These are phyloP conservation scores for Chironomus striatipennis DNA, from an alignment of 1,140 invertebrate species.

Conservation along the genomic window DNA sequence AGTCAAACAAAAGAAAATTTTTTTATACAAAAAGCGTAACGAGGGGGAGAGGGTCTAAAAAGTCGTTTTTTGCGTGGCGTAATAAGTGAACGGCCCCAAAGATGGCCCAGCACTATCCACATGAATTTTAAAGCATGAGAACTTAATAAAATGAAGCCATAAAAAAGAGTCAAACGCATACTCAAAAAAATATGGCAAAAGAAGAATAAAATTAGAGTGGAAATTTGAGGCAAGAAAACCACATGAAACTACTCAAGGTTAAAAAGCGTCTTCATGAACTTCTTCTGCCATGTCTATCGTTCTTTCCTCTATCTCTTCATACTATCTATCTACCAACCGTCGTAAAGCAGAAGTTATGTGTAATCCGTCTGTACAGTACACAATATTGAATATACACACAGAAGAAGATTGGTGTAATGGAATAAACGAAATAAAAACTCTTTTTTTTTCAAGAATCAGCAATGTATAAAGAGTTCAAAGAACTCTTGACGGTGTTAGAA, in stretches of 20 bases:
- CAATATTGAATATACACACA: not conserved
- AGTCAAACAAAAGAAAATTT: no score
- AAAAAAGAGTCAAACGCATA: no score
- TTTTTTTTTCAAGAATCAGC: not conserved
- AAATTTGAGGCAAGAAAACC: not conserved
- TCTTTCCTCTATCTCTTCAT: not conserved
- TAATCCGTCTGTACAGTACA: slow-evolving; percentile 3
- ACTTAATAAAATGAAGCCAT: no score
- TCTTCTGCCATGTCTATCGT: not conserved
- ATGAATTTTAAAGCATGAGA: no score
- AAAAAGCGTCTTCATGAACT: slow-evolving; percentile 2
- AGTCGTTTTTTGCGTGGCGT: no score
- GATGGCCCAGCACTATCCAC: no score
- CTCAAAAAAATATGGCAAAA: no score
- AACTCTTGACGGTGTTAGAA: slow-evolving; percentile 2
- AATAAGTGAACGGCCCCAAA: no score
- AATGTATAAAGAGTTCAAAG: slow-evolving; percentile 5
- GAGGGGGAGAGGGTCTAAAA: no score
- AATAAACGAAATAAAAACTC: not conserved
- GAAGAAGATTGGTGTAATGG: not conserved
- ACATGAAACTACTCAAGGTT: not conserved
- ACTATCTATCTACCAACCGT: not conserved
- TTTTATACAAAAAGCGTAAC: no score
- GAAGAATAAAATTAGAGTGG: not conserved
- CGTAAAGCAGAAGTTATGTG: not conserved